A percentile compares a stretch with the other conserved stretches of the same genome.
phyloP scores from a whole-genome alignment of 2,113 vertebrate genomes.

The Paramisgurnus dabryanus region DNA sequence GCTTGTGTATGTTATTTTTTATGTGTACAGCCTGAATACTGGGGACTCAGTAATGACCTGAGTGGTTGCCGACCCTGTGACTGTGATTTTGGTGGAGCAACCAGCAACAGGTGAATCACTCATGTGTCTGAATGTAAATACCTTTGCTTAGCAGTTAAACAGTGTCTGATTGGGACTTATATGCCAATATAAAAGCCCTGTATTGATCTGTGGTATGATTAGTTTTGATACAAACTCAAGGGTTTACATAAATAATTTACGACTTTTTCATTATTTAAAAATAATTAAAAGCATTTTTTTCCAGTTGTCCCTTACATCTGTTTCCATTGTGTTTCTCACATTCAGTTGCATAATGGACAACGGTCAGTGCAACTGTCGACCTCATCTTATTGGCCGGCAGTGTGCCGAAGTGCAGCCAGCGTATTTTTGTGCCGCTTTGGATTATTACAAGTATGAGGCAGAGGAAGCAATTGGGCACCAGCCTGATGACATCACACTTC shows the following conservation, averaged over 20 bases:
- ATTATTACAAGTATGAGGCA: conserved; percentile 82
- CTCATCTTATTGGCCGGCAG: conserved; percentile 77
- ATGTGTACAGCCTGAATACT: conserved; percentile 79
- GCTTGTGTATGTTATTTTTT: neutral
- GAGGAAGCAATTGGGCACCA: conserved; percentile 72
- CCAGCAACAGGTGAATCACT: conserved; percentile 78
- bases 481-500: conserved; percentile 70
- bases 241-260: too few species aligned
- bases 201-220: neutral
- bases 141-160: neutral
- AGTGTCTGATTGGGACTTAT: neutral
- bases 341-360: conserved; percentile 80
- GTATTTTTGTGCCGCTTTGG: conserved; percentile 84
- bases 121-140: neutral
- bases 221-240: neutral
- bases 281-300: too few species aligned
- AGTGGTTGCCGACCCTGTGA: conserved; percentile 81
- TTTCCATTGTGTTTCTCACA: neutral
- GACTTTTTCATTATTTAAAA: too few species aligned
- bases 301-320: neutral
- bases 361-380: conserved; percentile 82
- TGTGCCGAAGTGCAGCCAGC: conserved; percentile 82
- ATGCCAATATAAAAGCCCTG: neutral
- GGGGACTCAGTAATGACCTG: conserved; percentile 83
- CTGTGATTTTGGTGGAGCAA: conserved; percentile 86